Evolutionary conservation across 2,797 vertebrate species (phyloP), one percentile per base, ranked within the genome.

Genomic region (Chaunax sp.): DNA sequence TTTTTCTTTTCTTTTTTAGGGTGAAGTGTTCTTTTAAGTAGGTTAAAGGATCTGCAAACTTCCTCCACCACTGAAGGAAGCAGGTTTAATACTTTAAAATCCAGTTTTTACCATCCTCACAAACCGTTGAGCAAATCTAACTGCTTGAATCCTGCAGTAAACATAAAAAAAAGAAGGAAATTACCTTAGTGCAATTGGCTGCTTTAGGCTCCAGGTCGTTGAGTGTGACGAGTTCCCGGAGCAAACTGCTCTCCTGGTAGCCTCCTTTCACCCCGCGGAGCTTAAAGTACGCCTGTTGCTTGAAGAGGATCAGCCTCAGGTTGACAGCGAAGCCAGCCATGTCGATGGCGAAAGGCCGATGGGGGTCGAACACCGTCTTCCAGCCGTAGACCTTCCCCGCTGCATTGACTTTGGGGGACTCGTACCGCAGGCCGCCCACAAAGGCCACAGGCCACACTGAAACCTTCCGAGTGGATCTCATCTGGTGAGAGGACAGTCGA

Each of bases 111-210:
- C 10, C 23, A 63, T 56, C 5, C n/a, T 19, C 26, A 59, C 22
- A 60, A 57, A 63, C 45, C 50, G 16, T 55, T 50, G 1, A 26
- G 43, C 11, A 66, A 65, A 75, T 72, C 30, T 23, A 37, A 25
- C 44, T 23, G 46, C 50, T 75, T 4, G 55, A 41, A 57, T 69
- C 22, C 58, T 47, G 52, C 9, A 45, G 6, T 14, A 49, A 71
- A 66, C 16, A 35, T 35, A 19, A 38, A 54, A 4, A 22, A 19
- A 37, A 49, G 19, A 38, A 60, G 4, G 19, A 28, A 40, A 49
- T 5, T 92, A 98, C 98, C 97, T 99, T 99, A 90, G 98, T 99
- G 95, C 98, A 99, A 83, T 99, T 99, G 91, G 96, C 96, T 44
- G 98, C 98, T 94, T 98, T 99, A n/a, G 98, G 98, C 90, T 99